Evolutionary conservation across 2,888 invertebrate genomes (phyloP).

Genomic region (Anaspis maculata): DNA sequence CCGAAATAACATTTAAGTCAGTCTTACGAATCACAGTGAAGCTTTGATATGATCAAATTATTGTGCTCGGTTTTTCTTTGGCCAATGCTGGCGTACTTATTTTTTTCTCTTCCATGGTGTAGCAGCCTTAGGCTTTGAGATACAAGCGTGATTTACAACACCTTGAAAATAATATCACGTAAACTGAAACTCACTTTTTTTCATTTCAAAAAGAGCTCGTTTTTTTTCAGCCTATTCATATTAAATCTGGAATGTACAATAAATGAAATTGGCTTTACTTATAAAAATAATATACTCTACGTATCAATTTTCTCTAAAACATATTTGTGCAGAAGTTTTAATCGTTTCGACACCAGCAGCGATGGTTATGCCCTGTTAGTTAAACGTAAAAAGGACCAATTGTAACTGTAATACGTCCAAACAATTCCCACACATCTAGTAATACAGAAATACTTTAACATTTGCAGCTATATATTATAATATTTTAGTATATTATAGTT

Average conservation of each 20-base stretch:
- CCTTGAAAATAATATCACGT: no score
- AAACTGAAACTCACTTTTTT: no score
- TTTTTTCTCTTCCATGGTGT: no score
- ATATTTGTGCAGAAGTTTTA: slow-evolving; percentile 22
- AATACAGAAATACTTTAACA: slow-evolving; percentile 41
- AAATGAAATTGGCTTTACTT: no score
- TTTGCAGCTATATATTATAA: slow-evolving; percentile 37
- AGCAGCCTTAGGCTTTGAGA: no score
- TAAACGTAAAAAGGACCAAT: slow-evolving; percentile 32
- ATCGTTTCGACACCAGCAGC: slow-evolving; percentile 37
- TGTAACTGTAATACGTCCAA: slow-evolving; percentile 23
- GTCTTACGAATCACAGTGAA: slow-evolving; percentile 50
- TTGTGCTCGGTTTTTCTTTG: slow-evolving; percentile 39
- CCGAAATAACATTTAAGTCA: slow-evolving; percentile 46
- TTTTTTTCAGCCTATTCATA: no score
- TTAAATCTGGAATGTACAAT: no score
- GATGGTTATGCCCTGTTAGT: slow-evolving; percentile 28
- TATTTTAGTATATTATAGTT: slow-evolving; percentile 22
- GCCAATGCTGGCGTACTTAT: background rate
- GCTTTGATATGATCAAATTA: slow-evolving; percentile 50
- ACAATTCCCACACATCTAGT: slow-evolving; percentile 35
- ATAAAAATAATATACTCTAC: slow-evolving; percentile 7
- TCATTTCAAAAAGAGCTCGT: no score
- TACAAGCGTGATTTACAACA: no score
- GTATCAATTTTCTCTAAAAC: slow-evolving; percentile 15